These are phyloP conservation scores for Tetramorium alpestre DNA, from an alignment of 1,140 invertebrate genomes.

Conservation along the genomic window DNA sequence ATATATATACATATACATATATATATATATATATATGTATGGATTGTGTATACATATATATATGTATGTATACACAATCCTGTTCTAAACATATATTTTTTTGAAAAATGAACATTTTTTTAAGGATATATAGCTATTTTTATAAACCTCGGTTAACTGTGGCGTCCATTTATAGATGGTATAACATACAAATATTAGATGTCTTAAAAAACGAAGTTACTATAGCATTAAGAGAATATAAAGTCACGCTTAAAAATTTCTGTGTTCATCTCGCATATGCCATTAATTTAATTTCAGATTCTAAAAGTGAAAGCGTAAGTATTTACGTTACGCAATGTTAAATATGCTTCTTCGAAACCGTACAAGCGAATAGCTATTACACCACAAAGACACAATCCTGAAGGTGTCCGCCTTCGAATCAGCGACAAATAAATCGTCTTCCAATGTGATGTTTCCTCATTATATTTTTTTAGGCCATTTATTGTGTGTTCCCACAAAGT, in stretches of 20 bases:
- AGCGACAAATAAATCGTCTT: constrained; percentile 49
- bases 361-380: not conserved
- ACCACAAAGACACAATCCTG: not conserved
- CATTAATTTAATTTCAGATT: constrained; percentile 7
- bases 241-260: not conserved
- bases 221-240: not conserved
- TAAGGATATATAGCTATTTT: constrained; percentile 1
- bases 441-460: constrained; percentile 25
- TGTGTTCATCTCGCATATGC: not conserved
- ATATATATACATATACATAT: too few species aligned
- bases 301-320: not conserved
- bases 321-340: constrained; percentile 1
- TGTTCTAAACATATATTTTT: not conserved
- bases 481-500: constrained; percentile 31
- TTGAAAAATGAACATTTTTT: not conserved
- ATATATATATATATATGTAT: too few species aligned
- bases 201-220: not conserved
- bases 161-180: not conserved
- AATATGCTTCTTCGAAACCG: not conserved
- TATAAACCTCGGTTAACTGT: not conserved
- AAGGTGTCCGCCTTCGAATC: constrained; percentile 1
- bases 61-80: not conserved
- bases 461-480: constrained; percentile 40
- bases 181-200: not conserved
- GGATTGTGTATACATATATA: too few species aligned